phyloP scores from a whole-genome alignment of 2,113 vertebrate genomes.

The Clarias macrocephalus region DNA sequence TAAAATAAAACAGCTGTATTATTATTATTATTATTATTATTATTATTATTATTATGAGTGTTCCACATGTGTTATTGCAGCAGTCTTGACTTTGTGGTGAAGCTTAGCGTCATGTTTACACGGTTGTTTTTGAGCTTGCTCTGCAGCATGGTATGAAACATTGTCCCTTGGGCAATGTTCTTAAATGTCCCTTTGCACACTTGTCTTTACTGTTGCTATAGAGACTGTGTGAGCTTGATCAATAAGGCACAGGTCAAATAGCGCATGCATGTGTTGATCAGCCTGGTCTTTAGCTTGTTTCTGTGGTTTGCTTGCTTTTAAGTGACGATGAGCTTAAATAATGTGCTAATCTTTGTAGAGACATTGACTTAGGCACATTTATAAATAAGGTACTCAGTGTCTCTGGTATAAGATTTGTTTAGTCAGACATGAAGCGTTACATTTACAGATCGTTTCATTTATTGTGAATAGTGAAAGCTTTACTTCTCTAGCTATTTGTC shows the following conservation, averaged over 20 bases:
- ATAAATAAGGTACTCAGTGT: not conserved
- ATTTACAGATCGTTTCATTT: slow-evolving; percentile 12
- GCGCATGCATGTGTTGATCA: slow-evolving; percentile 29
- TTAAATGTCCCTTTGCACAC: slow-evolving; percentile 50
- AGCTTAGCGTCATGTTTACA: slow-evolving; percentile 33
- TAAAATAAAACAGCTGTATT: not conserved
- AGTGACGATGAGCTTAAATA: not conserved
- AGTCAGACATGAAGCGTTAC: slow-evolving; percentile 12
- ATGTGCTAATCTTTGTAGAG: not conserved
- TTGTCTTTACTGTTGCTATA: slow-evolving; percentile 53
- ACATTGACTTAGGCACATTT: slow-evolving; percentile 10
- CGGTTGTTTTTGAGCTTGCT: slow-evolving; percentile 27
- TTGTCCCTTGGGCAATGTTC: slow-evolving; percentile 36
- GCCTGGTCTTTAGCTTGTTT: not conserved
- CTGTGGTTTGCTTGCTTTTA: not conserved
- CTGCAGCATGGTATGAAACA: slow-evolving; percentile 46
- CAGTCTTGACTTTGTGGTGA: slow-evolving; percentile 24
- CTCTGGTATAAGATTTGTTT: slow-evolving; percentile 11
- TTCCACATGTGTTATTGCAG: not conserved
- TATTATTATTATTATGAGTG: not conserved
- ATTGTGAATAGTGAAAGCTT: slow-evolving; percentile 25
- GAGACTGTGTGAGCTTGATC: slow-evolving; percentile 50
- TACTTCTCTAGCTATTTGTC: slow-evolving; percentile 37
- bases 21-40: not conserved
- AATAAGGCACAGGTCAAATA: slow-evolving; percentile 48